phyloP scores from a whole-genome alignment of 2,797 vertebrate species.

The Ispidina picta region DNA sequence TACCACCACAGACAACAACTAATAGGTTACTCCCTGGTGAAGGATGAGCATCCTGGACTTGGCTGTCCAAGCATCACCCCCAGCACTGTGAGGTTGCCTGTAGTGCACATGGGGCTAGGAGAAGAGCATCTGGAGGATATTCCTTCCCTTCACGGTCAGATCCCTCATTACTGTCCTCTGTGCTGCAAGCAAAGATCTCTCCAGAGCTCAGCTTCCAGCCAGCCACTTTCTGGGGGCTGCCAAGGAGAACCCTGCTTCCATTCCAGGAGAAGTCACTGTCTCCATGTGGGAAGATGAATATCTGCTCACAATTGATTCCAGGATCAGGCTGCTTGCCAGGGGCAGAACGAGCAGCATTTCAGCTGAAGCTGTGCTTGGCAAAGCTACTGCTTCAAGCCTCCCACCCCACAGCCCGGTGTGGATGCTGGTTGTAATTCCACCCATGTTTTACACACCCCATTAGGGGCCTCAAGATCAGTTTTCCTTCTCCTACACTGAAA shows the following conservation, averaged over 20 bases:
- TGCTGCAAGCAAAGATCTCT: not conserved
- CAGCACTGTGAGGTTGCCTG: not conserved
- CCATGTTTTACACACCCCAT: not conserved
- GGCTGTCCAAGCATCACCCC: not conserved
- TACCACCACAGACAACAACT: not conserved
- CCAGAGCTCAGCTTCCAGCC: not conserved
- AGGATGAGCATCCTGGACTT: not conserved
- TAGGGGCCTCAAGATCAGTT: not conserved
- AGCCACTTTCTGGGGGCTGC: not conserved
- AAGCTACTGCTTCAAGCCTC: not conserved
- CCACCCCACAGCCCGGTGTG: not conserved
- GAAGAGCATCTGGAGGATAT: not conserved
- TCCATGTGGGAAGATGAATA: not conserved
- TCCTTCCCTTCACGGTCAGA: not conserved
- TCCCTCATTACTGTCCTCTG: not conserved
- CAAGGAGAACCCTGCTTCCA: not conserved
- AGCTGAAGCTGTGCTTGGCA: slow-evolving; percentile 6
- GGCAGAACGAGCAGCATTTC: not conserved
- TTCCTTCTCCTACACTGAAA: not conserved
- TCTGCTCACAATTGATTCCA: not conserved
- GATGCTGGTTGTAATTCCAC: not conserved
- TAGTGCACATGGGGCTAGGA: not conserved
- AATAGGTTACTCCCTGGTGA: not conserved
- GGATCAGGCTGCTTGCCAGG: not conserved
- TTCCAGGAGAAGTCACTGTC: not conserved